A percentile compares a stretch with the other conserved stretches of the same genome.
Evolutionary conservation across 2,888 invertebrate genomes (phyloP).

Genomic region (Podabrus alpinus): DNA sequence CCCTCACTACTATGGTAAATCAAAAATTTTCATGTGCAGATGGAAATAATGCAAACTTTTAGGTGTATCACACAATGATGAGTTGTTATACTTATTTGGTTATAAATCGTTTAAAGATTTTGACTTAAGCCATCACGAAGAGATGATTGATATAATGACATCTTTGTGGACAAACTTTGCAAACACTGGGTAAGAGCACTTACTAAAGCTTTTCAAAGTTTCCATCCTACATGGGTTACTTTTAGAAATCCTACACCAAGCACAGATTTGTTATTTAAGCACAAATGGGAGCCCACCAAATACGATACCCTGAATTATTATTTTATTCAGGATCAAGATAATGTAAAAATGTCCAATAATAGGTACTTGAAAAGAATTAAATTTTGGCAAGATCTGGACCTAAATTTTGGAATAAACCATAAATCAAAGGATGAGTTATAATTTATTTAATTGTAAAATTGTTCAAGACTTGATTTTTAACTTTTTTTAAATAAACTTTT

Average conservation of each 20-base stretch:
- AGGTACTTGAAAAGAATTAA: slow-evolving; percentile 60
- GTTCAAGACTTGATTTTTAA: not conserved
- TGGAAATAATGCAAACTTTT: slow-evolving; percentile 5
- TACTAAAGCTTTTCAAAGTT: not conserved
- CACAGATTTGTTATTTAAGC: slow-evolving; percentile 49
- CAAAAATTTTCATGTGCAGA: not conserved
- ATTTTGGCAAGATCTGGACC: slow-evolving; percentile 65
- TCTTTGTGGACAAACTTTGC: slow-evolving; percentile 79
- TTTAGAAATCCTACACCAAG: slow-evolving; percentile 70
- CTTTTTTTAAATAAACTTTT: no score
- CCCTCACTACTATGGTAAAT: slow-evolving; percentile 65
- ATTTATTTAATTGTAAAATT: slow-evolving; percentile 9
- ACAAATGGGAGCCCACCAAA: slow-evolving; percentile 64
- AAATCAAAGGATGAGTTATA: slow-evolving; percentile 57
- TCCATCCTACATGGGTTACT: slow-evolving; percentile 30
- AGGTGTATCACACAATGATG: slow-evolving; percentile 84
- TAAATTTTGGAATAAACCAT: slow-evolving; percentile 52
- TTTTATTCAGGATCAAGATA: slow-evolving; percentile 55
- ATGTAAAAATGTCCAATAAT: slow-evolving; percentile 31
- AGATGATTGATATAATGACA: slow-evolving; percentile 65
- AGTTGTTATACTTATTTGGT: slow-evolving; percentile 76
- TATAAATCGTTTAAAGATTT: slow-evolving; percentile 63
- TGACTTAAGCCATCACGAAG: slow-evolving; percentile 59
- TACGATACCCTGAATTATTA: slow-evolving; percentile 60
- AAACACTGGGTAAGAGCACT: slow-evolving; percentile 61